These are phyloP conservation scores for Steinernema carpocapsae DNA, from an alignment of 2,888 invertebrate species.

Conservation along the genomic window DNA sequence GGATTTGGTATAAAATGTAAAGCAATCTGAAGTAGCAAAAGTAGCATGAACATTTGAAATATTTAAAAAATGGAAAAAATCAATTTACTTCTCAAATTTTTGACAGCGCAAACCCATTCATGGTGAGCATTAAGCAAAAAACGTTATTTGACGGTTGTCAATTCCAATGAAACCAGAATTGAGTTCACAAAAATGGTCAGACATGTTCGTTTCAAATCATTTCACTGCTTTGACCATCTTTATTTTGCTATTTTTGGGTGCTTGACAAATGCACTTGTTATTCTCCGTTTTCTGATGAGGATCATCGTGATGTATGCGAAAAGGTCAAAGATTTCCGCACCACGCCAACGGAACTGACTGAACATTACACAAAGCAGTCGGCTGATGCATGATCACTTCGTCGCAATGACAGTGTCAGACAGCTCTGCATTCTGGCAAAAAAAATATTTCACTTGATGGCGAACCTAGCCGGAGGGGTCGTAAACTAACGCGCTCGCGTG, in stretches of 20 bases:
- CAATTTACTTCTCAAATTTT: neutral
- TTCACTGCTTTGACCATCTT: too few species aligned
- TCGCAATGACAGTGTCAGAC: neutral
- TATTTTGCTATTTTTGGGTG: too few species aligned
- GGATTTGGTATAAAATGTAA: too few species aligned
- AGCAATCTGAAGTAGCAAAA: too few species aligned
- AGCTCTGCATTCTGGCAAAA: neutral
- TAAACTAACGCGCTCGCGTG: too few species aligned
- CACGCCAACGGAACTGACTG: neutral
- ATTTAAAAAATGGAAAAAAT: too few species aligned
- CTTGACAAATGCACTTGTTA: constrained; percentile 7
- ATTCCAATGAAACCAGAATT: too few species aligned
- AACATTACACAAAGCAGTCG: constrained; percentile 14
- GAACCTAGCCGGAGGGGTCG: neutral
- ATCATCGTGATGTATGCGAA: neutral
- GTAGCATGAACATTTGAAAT: too few species aligned
- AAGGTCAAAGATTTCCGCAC: constrained; percentile 32
- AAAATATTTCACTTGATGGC: neutral
- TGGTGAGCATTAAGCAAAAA: too few species aligned
- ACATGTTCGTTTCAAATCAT: too few species aligned
- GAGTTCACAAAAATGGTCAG: too few species aligned
- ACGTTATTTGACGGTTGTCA: too few species aligned
- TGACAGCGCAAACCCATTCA: neutral
- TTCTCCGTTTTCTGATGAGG: neutral
- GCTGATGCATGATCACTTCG: constrained; percentile 18